Percentiles rank a stretch among this genome's conserved stretches.
These are phyloP conservation scores for Muscicapa adusta DNA, from an alignment of 2,113 vertebrate species.

Conservation along the genomic window DNA sequence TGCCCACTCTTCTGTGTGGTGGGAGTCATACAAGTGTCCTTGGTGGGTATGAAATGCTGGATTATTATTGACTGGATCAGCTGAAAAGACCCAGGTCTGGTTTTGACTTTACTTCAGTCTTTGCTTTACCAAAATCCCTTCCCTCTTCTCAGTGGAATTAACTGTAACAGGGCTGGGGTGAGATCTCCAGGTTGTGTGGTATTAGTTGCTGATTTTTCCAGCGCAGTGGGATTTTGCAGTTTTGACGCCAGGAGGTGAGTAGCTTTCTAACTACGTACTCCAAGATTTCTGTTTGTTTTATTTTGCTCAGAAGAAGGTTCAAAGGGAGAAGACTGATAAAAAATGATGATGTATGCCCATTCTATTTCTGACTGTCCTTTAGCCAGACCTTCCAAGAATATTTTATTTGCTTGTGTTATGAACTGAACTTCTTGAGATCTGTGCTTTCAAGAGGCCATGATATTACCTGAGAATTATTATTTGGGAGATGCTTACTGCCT, in stretches of 20 bases:
- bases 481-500: conserved; percentile 20
- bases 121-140: background rate
- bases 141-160: background rate
- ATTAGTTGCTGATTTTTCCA: background rate
- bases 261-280: background rate
- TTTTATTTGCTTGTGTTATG: conserved; percentile 7
- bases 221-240: background rate
- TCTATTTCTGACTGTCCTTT: background rate
- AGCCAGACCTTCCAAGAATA: conserved; percentile 43
- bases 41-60: background rate
- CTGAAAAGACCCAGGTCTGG: background rate
- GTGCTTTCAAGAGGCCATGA: background rate
- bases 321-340: conserved; percentile 10
- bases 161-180: rapidly evolving
- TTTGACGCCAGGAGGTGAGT: conserved; percentile 12
- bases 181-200: background rate
- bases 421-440: conserved; percentile 5
- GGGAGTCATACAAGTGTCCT: background rate
- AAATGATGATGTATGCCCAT: background rate
- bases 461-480: conserved; percentile 42
- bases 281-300: background rate
- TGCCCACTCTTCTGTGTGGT: rapidly evolving
- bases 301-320: conserved; percentile 25
- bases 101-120: background rate
- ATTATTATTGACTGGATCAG: background rate